These are phyloP conservation scores for Aradus depressus DNA, from an alignment of 2,888 invertebrate genomes.

Conservation along the genomic window DNA sequence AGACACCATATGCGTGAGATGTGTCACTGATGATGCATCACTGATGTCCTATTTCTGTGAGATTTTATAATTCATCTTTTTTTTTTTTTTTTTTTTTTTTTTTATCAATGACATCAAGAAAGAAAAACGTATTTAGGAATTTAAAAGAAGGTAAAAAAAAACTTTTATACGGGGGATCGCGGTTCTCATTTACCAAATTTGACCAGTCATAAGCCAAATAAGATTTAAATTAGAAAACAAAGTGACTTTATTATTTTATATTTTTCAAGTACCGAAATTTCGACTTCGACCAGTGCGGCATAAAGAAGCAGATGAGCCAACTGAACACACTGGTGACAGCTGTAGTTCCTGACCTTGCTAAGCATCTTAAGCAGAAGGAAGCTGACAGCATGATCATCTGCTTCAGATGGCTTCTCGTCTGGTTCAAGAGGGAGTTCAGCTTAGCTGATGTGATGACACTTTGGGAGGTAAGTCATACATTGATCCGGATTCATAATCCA, in stretches of 20 bases:
- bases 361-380: constrained; percentile 75
- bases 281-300: constrained; percentile 91
- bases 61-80: too few species aligned
- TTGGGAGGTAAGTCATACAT: constrained; percentile 64
- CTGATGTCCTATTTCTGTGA: too few species aligned
- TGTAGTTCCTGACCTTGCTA: constrained; percentile 71
- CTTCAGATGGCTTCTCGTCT: constrained; percentile 93
- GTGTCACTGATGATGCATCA: too few species aligned
- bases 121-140: too few species aligned
- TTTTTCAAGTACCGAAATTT: constrained; percentile 54
- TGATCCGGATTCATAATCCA: too few species aligned
- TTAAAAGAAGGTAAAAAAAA: too few species aligned
- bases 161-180: too few species aligned
- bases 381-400: constrained; percentile 97
- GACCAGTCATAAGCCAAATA: background rate
- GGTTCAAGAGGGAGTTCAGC: constrained; percentile 89
- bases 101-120: too few species aligned
- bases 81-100: too few species aligned
- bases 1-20: too few species aligned
- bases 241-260: background rate
- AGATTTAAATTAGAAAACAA: background rate
- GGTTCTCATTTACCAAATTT: background rate
- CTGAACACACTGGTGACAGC: constrained; percentile 70
- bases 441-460: constrained; percentile 76
- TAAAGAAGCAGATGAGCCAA: constrained; percentile 84